Conservation (phyloP, 1,140 invertebrate species). For the Cotesia glomerata region DNA sequence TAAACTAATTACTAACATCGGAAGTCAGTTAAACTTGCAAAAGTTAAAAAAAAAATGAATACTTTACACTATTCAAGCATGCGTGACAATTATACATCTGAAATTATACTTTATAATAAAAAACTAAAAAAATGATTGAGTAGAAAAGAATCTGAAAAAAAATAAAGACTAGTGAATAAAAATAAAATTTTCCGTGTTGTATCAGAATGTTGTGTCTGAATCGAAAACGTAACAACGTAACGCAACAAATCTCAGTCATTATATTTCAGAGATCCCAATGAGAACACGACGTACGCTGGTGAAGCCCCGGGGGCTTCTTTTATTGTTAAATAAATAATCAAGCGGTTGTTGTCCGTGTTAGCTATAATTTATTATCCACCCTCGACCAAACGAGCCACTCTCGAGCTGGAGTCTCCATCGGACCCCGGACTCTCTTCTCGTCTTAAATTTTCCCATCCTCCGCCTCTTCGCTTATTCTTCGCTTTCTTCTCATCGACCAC, state of each 20-base stretch:
- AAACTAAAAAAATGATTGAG: too few species aligned
- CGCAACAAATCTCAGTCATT: constrained; percentile 21
- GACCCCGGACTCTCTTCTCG: constrained; percentile 33
- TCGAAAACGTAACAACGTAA: neutral
- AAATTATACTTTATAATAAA: too few species aligned
- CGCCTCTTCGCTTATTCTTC: constrained; percentile 38
- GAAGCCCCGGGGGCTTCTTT: constrained; percentile 40
- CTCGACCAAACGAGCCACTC: constrained; percentile 34
- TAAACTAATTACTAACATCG: too few species aligned
- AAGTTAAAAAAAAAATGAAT: too few species aligned
- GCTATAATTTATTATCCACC: constrained; percentile 54
- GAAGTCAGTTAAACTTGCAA: too few species aligned
- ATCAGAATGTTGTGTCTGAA: too few species aligned
- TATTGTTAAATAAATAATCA: constrained; percentile 59
- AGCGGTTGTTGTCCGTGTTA: constrained; percentile 46
- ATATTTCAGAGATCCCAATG: constrained; percentile 17
- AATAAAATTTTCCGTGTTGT: too few species aligned
- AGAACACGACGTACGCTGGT: neutral
- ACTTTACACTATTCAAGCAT: too few species aligned
- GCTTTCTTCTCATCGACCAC: constrained; percentile 30
- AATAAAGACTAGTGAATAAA: too few species aligned
- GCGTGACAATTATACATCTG: too few species aligned
- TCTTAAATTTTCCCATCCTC: constrained; percentile 40
- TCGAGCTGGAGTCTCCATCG: constrained; percentile 19
- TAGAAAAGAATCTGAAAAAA: too few species aligned